Evolutionary conservation across 2,888 invertebrate genomes (phyloP).

Genomic region (Schizotus pectinicornis): DNA sequence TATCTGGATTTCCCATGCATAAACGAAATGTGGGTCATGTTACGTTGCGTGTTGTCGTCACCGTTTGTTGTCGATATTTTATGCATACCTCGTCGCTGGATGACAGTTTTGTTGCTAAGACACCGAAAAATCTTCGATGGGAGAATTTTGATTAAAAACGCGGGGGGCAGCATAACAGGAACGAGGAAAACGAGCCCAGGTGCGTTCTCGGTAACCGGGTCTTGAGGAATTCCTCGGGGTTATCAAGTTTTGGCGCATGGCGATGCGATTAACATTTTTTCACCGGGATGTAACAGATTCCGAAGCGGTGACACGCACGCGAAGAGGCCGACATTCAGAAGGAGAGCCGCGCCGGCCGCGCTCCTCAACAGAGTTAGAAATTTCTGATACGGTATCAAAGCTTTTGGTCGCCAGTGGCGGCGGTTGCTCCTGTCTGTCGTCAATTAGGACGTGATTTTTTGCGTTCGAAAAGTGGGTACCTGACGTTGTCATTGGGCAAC

Average conservation of each 20-base stretch:
- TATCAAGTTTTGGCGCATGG: too few species aligned
- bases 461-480: not conserved
- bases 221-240: too few species aligned
- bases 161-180: not conserved
- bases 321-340: too few species aligned
- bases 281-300: too few species aligned
- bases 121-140: constrained; percentile 4
- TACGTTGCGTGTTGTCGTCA: constrained; percentile 27
- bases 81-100: constrained; percentile 10
- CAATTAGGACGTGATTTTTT: not conserved
- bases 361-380: too few species aligned
- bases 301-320: too few species aligned
- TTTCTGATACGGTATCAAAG: too few species aligned
- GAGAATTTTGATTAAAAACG: not conserved
- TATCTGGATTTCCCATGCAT: constrained; percentile 29
- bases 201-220: too few species aligned
- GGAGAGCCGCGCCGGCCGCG: too few species aligned
- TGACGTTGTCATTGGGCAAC: not conserved
- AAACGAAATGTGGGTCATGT: constrained; percentile 27
- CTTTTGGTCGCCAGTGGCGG: too few species aligned
- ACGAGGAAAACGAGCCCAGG: not conserved
- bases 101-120: not conserved
- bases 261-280: too few species aligned
- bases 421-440: too few species aligned
- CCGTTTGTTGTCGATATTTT: constrained; percentile 12